Evolutionary conservation across 2,888 invertebrate species (phyloP), one percentile per base, ranked within the genome.

Genomic region (Lycaena phlaeas): DNA sequence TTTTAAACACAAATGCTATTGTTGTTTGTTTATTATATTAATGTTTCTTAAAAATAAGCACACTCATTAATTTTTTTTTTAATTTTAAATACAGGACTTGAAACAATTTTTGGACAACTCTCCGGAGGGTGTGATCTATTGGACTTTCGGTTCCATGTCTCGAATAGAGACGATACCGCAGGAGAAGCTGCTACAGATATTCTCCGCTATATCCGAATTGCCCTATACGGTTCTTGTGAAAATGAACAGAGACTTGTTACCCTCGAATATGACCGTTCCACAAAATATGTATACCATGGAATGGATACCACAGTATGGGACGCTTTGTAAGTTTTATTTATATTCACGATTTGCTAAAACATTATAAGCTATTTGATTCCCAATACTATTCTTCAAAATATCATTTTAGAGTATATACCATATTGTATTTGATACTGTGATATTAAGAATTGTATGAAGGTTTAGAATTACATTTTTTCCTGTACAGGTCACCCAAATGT

Each of bases 121-220:
- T 0, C 55, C 59, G 10, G 75, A 86, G 40, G 87, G 87, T 9
- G 76, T 87, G 14, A 84, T 88, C 42, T 88, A 86, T 56, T 86
- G 88, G 70, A 87, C 86, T 48, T 86, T 88, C 52, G 88, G 88
- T 6, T 88, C 88, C 4, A 86, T 88, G 81, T 69, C 88, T 1
- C 63, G 78, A 14, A 85, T 86, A 25, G 87, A 87, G 57, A 82
- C 85, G 0, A 85, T 88, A 46, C 81, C 87, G 0, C 62, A 61
- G 26, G 68, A 76, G 11, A 79, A 67, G 47, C 53, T 87, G 31
- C 64, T 73, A 44, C 69, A 70, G 38, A 79, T 88, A 48, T 78
- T 87, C 48, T 62, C 67, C 15, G 86, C 77, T 1, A 73, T 88
- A 45, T 79, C 84, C 0, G 70, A 79, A 26, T 54, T 88, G 29